Conservation (phyloP, 2,888 invertebrate genomes). For the Drosophila recens region DNA sequence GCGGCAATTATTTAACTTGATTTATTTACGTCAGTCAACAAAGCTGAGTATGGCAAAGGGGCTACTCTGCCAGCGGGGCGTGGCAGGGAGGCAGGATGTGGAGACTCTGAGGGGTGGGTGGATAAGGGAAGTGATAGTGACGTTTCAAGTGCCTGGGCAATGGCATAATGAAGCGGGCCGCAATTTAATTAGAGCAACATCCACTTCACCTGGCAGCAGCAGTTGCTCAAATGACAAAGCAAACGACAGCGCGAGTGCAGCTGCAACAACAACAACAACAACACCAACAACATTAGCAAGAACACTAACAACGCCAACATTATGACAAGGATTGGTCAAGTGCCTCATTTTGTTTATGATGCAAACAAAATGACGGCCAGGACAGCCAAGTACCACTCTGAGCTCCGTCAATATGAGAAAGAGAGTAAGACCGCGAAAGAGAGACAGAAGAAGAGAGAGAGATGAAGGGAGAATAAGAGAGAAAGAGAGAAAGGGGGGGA, state of each 20-base stretch:
- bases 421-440: background rate
- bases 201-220: conserved; percentile 66
- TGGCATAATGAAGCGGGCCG: conserved; percentile 69
- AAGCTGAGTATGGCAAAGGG: conserved; percentile 10
- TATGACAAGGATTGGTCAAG: conserved; percentile 68
- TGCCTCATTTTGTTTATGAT: conserved; percentile 76
- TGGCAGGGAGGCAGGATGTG: background rate
- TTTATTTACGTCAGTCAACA: conserved; percentile 74
- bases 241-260: conserved; percentile 51
- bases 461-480: too few relatives aligned
- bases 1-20: conserved; percentile 79
- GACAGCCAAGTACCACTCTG: conserved; percentile 20
- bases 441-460: background rate
- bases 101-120: background rate
- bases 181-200: conserved; percentile 76
- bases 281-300: conserved; percentile 27
- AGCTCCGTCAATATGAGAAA: conserved; percentile 39
- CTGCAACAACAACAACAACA: conserved; percentile 31
- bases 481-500: background rate
- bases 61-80: background rate
- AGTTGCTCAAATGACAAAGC: conserved; percentile 71
- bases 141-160: conserved; percentile 30
- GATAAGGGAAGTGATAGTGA: background rate
- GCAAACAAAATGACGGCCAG: conserved; percentile 62
- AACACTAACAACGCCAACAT: conserved; percentile 32